Base-by-base conservation (phyloP, 2,888 invertebrate genomes). In the Julus scanicus region DNA sequence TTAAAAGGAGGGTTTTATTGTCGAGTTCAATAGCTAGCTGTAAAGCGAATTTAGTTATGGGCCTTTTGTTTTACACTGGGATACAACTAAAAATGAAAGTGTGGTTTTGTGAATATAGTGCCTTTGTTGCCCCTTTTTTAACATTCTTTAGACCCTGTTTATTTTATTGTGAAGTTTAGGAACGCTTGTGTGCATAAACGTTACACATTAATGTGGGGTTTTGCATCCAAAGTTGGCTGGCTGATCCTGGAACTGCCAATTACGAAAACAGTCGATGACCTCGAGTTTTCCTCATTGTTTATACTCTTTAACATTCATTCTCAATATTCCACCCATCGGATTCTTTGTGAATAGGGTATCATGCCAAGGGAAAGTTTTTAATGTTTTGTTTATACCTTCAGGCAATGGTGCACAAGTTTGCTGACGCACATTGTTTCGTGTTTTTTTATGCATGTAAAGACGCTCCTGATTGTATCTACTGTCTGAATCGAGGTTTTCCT, bases 231-330 rank as follows among this genome's bases (percentile, higher is more conserved):
- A 48, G 48, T 63, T 63, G 63, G 63, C 63, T 63, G n/a, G 63
- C 29, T 29, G 29, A 29, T n/a, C 63, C 4, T 63, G n/a, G 6
- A 63, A 63, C 57, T 63, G 20, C 15, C 63, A 20, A 63, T 63
- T 63, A 63, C n/a, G n/a, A 63, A 63, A 63, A 63, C 63, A 63
- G 63, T 63, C 63, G 63, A 63, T 63, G 63, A 63, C 63, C n/a
- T 63, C 63, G 63, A n/a, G 15, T 63, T 20, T 63, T 63, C 20
- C 63, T 9, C 4, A 6, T 63, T 63, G n/a, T 63, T 63, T 63
- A 63, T 48, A 20, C 29, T 29, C n/a, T 4, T 20, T 63, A 15
- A 63, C 63, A 3, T 20, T 63, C 63, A 20, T 63, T 20, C 63
- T 63, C 63, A 63, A 63, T 63, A 63, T 63, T 63, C 63, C 63